phyloP scores from a whole-genome alignment of 2,113 vertebrate genomes.

The Sorex araneus region DNA sequence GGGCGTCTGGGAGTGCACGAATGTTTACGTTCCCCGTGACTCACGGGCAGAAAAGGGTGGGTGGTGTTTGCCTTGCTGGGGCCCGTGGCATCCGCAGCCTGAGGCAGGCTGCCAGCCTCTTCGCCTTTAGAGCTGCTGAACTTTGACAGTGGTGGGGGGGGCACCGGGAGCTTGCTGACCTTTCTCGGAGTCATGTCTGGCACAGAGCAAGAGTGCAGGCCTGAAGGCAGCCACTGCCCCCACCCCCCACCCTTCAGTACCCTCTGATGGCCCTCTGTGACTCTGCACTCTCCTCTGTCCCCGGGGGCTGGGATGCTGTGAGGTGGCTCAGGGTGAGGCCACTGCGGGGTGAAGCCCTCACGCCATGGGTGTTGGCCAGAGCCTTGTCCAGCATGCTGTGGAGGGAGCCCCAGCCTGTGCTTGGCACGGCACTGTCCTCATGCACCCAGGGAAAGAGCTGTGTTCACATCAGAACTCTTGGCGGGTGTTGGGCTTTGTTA shows the following conservation, averaged over 20 bases:
- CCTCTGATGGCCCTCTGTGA: neutral
- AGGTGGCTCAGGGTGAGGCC: neutral
- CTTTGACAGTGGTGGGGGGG: neutral
- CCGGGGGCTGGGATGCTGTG: neutral
- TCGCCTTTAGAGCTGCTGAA: neutral
- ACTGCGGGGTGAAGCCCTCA: fast-evolving
- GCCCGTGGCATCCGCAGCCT: conserved; percentile 54
- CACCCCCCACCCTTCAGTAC: neutral
- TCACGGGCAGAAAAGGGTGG: conserved; percentile 75
- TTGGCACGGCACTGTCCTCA: too few relatives aligned
- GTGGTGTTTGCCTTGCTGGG: conserved; percentile 61
- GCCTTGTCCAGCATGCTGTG: neutral
- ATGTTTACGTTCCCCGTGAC: conserved; percentile 74
- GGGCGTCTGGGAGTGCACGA: conserved; percentile 74
- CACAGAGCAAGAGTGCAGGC: neutral
- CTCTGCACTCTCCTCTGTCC: fast-evolving
- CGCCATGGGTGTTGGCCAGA: neutral
- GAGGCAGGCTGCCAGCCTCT: conserved; percentile 19
- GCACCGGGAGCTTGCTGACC: conserved; percentile 22
- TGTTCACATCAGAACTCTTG: too few relatives aligned
- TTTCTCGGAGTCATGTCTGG: neutral
- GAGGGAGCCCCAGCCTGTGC: neutral
- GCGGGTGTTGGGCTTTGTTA: too few relatives aligned
- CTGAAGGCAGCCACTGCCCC: neutral
- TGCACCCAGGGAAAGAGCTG: too few relatives aligned